Base-by-base conservation (phyloP, 2,113 vertebrate genomes). In the Antechinus stuartii region DNA sequence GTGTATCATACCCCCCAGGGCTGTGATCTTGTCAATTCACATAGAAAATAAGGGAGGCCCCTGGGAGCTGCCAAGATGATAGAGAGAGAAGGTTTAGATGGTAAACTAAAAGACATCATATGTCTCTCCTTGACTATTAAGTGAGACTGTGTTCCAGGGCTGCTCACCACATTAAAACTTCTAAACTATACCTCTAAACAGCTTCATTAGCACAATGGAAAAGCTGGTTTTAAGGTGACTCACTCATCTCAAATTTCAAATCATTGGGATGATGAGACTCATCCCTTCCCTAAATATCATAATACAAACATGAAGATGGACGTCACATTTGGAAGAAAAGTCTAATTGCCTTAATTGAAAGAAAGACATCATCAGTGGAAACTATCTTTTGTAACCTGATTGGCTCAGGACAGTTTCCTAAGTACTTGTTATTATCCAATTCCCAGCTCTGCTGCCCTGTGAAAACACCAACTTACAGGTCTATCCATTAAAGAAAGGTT, bases 1-100 rank as follows among this genome's bases (percentile, higher is more conserved):
- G 35, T 3, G 1, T 46, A 42, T 27, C 2, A 4, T 12, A 35
- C 16, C 1, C 4, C 1, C 42, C 27, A 3, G 30, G 22, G 24
- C 22, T 3, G 16, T 11, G 0, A 27, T 27, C 54, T 9, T 30
- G 52, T 76, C 35, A 92, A 14, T 92, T 30, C 42, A 90, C 90
- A 94, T 11, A 61, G 26, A 96, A 50, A 42, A 19, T n/a, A 49
- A 46, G 42, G 50, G 57, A 84, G 9, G 14, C 1, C 27, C 49
- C 35, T 24, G 26, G 11, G 2, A 57, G 14, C 42, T 92, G 47
- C 30, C 89, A 54, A 47, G 94, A 93, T 30, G 27, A 92, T 93
- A 2, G 3, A 12, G 22, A 91, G 30, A 30, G 3, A 68, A 93
- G 47, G 1, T 55, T 53, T 54, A 9, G 1, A 91, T 8, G n/a